Conservation (phyloP, 2,113 vertebrate genomes). For the Rattus rattus region DNA sequence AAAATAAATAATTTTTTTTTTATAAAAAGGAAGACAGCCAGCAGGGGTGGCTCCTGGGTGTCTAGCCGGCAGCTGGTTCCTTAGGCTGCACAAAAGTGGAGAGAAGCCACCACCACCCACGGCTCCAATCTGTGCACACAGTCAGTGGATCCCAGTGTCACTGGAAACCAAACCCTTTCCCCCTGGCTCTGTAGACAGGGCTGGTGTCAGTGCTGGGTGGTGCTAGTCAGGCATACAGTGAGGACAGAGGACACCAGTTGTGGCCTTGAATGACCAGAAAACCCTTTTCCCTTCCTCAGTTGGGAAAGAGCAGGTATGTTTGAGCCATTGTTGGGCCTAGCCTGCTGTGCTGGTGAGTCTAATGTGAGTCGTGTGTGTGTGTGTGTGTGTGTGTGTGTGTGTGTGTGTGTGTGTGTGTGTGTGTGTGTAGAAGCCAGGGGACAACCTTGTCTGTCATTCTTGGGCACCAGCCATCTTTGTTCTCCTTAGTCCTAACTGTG, state of each 20-base stretch:
- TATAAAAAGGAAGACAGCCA: background rate
- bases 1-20: too few species aligned
- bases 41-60: background rate
- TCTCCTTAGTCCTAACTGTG: background rate
- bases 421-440: background rate
- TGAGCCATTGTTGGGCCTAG: slow-evolving; percentile 33
- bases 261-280: slow-evolving; percentile 51
- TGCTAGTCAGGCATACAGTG: background rate
- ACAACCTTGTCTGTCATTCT: background rate
- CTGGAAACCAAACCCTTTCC: slow-evolving; percentile 31
- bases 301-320: background rate
- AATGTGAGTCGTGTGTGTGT: background rate
- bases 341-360: background rate
- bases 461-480: background rate
- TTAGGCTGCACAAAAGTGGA: background rate
- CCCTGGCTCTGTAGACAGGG: background rate
- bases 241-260: background rate
- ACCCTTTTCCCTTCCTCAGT: slow-evolving; percentile 48
- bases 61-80: background rate
- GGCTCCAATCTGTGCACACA: background rate
- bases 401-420: background rate
- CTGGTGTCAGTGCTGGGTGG: slow-evolving; percentile 22
- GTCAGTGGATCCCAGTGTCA: background rate
- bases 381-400: background rate
- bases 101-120: background rate